Evolutionary conservation across 1,140 invertebrate genomes (phyloP), one percentile per base, ranked within the genome.

Genomic region (Drosophila nannoptera): DNA sequence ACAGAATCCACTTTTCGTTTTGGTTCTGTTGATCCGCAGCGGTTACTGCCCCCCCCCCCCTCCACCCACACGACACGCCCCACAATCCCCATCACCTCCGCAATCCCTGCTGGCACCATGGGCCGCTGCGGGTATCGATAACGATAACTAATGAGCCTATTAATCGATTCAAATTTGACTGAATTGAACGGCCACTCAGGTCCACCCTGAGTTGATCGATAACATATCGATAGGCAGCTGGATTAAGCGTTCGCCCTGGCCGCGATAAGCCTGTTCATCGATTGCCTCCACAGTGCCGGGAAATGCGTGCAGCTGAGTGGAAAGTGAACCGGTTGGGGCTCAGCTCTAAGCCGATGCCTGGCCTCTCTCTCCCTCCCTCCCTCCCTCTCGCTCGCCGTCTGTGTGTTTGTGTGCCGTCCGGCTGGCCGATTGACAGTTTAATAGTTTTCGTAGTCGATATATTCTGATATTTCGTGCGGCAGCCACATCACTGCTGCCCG

Each of bases 361-460:
- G n/a, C 36, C 36, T 38, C 7, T 38, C 36, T 38, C 36, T 9
- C 8, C 9, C 36, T n/a, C 36, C 0, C 36, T 38, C 7, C 9
- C 36, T 8, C 36, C 1, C 8, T 38, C 36, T 38, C 7, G 8
- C 8, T 38, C 11, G 9, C 11, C n/a, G 38, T 9, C 38, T 3
- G 36, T 11, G 3, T 9, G 4, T 48, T 12, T 46, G 42, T 32
- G 40, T 16, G 32, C 8, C 9, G 50, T 52, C 31, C 36, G 56
- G 54, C 63, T 45, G 54, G 46, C 49, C 75, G 80, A 84, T 78
- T 83, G 80, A 84, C 80, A 83, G 76, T 69, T 84, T 83, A 83
- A 83, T 84, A 83, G 80, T 78, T 83, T 83, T 68, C 65, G 65
- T 68, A 76, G 78, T 76, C 78, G 83, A 83, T 83, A 78, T 83